Evolutionary conservation across 1,140 invertebrate genomes (phyloP), one percentile per base, ranked within the genome.

Genomic region (Nixonia krombeini): DNA sequence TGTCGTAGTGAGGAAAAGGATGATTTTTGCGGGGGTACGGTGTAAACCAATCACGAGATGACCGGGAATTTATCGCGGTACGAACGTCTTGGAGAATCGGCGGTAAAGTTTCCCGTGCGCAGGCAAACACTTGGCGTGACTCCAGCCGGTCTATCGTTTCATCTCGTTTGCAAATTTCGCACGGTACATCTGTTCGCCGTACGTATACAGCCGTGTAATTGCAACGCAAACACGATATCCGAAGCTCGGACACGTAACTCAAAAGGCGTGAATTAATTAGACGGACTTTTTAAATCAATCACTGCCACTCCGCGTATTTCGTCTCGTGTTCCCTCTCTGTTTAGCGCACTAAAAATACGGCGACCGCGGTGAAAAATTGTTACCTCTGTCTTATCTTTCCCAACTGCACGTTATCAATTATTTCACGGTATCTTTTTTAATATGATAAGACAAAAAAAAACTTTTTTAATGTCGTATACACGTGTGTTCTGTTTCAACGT

Each of bases 121-220:
- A 68, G 70, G 63, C 72, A 73, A 73, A 73, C 72, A 66, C 56
- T 75, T 79, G 77, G 77, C 77, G 38, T 38, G 25, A 40, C 52
- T 73, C 77, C 77, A 79, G 63, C 68, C 44, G 40, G 35, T 65
- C 61, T 56, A 69, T 63, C 62, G 64, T 74, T 77, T 65, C 57
- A 68, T 62, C 64, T 70, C 73, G 66, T 68, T 72, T 62, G 68
- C 70, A 61, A 75, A 68, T 57, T 62, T 50, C 51, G 51, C 26
- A n/a, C 13, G 46, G 57, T 72, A 63, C 72, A 70, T 73, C 72
- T 73, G 76, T 69, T 76, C 58, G 21, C 38, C 41, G 41, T 49
- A 49, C 47, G 65, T 69, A 69, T 63, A 69, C 65, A 63, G 65
- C 53, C 53, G 53, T 69, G 65, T 69, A 69, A 69, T 69, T 69